These are phyloP conservation scores for Chironomus tentans DNA, from an alignment of 2,888 invertebrate species.

Conservation along the genomic window DNA sequence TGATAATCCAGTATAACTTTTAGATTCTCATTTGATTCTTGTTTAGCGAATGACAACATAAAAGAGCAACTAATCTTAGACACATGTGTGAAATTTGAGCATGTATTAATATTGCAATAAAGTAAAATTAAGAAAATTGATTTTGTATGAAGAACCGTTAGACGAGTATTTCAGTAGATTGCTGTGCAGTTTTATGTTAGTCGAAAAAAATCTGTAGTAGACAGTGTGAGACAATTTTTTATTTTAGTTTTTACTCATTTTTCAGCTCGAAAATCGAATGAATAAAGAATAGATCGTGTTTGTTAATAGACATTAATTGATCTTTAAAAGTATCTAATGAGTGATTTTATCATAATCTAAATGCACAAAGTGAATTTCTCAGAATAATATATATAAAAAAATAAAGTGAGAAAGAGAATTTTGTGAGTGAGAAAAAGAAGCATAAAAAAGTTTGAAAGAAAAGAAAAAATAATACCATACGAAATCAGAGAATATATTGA, in stretches of 20 bases:
- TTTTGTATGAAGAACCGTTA: too few species aligned
- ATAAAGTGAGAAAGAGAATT: background rate
- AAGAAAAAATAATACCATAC: background rate
- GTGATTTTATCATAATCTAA: background rate
- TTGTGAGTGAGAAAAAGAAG: background rate
- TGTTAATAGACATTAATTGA: background rate
- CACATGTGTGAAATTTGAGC: too few species aligned
- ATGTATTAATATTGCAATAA: too few species aligned
- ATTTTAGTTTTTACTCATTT: background rate
- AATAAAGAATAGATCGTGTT: background rate
- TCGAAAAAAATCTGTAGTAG: background rate
- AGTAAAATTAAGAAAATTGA: too few species aligned
- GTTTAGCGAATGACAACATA: background rate
- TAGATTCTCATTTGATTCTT: background rate
- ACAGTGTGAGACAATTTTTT: background rate
- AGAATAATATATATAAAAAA: background rate
- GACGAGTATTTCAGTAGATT: too few species aligned
- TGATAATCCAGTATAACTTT: background rate
- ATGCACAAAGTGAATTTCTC: conserved; percentile 1
- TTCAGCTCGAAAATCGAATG: background rate
- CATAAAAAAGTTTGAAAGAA: background rate
- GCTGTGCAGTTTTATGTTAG: background rate
- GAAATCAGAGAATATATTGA: background rate
- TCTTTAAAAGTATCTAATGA: background rate
- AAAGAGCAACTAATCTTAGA: too few species aligned